A percentile compares a stretch with the other conserved stretches of the same genome.
These are phyloP conservation scores for Drosophila ironensis DNA, from an alignment of 1,140 invertebrate species.

Conservation along the genomic window DNA sequence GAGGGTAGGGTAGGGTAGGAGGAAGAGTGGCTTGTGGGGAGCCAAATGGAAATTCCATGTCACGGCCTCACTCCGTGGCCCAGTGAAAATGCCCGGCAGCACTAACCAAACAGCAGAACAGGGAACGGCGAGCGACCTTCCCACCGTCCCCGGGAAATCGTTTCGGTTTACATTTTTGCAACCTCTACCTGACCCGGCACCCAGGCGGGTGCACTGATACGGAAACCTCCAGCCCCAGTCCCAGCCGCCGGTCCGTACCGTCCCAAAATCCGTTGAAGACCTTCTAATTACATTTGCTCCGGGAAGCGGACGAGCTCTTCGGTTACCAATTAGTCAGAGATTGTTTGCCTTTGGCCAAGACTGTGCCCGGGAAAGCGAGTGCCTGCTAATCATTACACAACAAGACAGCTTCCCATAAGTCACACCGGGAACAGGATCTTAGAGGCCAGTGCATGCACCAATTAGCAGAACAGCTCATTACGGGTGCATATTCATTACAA, in stretches of 20 bases:
- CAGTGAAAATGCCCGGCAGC: constrained; percentile 24
- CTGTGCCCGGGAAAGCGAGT: background rate
- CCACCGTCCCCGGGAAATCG: background rate
- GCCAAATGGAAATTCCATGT: constrained; percentile 54
- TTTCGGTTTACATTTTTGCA: constrained; percentile 40
- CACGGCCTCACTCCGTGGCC: constrained; percentile 12
- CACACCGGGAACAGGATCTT: no score
- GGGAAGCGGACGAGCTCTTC: constrained; percentile 35
- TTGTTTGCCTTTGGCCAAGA: constrained; percentile 20
- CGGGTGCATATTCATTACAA: no score
- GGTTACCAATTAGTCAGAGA: constrained; percentile 62
- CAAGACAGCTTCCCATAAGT: no score
- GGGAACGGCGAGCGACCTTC: constrained; percentile 41
- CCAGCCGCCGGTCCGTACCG: no score
- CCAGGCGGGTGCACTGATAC: constrained; percentile 34
- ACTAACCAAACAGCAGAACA: no score
- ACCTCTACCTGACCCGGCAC: constrained; percentile 45
- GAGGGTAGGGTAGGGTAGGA: no score
- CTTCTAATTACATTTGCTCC: constrained; percentile 34
- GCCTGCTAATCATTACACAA: no score
- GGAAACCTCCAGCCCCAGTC: constrained; percentile 29
- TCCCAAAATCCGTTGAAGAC: constrained; percentile 9
- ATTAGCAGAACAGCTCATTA: no score
- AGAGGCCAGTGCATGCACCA: no score
- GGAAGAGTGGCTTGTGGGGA: constrained; percentile 1